Evolutionary conservation across 1,140 invertebrate species (phyloP).

Genomic region (Neodiprion lecontei): DNA sequence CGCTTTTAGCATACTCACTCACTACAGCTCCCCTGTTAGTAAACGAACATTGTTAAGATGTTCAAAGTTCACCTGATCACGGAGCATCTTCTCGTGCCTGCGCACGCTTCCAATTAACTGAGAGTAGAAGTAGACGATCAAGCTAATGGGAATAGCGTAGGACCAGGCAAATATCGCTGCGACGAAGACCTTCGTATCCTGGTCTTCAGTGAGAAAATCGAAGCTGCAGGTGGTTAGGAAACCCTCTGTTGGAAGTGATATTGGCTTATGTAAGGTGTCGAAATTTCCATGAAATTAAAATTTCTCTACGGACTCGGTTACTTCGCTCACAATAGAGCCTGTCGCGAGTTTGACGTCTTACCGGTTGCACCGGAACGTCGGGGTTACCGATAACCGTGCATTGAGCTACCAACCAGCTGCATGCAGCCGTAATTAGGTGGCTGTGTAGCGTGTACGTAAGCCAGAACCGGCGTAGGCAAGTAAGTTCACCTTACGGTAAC

Average conservation of each 20-base stretch:
- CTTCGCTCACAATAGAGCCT: too few relatives aligned
- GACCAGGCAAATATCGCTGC: slow-evolving; percentile 73
- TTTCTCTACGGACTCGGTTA: too few relatives aligned
- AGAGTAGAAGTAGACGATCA: slow-evolving; percentile 75
- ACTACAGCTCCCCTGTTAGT: too few relatives aligned
- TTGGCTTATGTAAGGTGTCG: slow-evolving; percentile 26
- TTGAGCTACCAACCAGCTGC: not conserved
- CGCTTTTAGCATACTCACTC: too few relatives aligned
- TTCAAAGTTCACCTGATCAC: slow-evolving; percentile 63
- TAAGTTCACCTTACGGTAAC: not conserved
- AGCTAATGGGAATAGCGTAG: slow-evolving; percentile 71
- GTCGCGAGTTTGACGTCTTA: too few relatives aligned
- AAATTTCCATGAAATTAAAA: slow-evolving; percentile 11
- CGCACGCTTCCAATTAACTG: slow-evolving; percentile 75
- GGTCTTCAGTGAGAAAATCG: slow-evolving; percentile 75
- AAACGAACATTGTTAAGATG: too few relatives aligned
- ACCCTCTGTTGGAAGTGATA: slow-evolving; percentile 65
- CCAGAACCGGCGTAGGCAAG: not conserved
- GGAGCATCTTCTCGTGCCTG: slow-evolving; percentile 79
- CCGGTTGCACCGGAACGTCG: too few relatives aligned
- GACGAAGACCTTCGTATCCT: slow-evolving; percentile 73
- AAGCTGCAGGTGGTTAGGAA: slow-evolving; percentile 80
- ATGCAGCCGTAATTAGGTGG: not conserved
- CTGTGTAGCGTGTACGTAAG: not conserved
- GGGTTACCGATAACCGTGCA: too few relatives aligned